Evolutionary conservation across 2,888 invertebrate genomes (phyloP).

Genomic region (Parnassius mnemosyne): DNA sequence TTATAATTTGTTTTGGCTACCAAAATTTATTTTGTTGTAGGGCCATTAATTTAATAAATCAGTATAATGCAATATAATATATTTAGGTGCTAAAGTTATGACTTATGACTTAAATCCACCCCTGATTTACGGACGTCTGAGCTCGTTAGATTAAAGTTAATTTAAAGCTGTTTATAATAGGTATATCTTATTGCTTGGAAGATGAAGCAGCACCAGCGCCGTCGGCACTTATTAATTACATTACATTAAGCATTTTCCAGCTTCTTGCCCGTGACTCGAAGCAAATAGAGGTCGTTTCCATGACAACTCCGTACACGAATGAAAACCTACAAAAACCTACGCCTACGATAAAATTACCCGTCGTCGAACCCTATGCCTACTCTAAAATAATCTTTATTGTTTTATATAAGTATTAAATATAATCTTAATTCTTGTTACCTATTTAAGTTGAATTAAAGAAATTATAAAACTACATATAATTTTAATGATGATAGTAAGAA

Average conservation of each 20-base stretch:
- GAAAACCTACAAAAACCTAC: background rate
- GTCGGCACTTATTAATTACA: conserved; percentile 61
- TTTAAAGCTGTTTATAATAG: conserved; percentile 38
- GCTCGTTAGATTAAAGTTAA: conserved; percentile 13
- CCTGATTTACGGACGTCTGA: conserved; percentile 33
- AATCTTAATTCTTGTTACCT: too few species aligned
- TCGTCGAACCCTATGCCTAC: background rate
- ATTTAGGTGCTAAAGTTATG: background rate
- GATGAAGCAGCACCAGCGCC: conserved; percentile 49
- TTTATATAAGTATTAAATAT: background rate
- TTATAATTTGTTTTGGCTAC: background rate
- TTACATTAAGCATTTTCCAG: conserved; percentile 60
- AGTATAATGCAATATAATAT: background rate
- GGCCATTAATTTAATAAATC: background rate
- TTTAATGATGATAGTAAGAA: too few species aligned
- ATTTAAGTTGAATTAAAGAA: too few species aligned
- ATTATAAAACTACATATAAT: too few species aligned
- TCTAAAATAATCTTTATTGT: conserved; percentile 1
- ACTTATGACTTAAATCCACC: conserved; percentile 25
- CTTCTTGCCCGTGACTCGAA: conserved; percentile 31
- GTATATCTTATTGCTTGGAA: conserved; percentile 57
- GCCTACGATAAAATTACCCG: conserved; percentile 3
- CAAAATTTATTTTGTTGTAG: background rate
- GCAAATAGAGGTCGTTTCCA: conserved; percentile 20
- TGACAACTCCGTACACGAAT: conserved; percentile 7